Base-by-base conservation (phyloP, 2,797 vertebrate genomes). In the Crocidura indochinensis region DNA sequence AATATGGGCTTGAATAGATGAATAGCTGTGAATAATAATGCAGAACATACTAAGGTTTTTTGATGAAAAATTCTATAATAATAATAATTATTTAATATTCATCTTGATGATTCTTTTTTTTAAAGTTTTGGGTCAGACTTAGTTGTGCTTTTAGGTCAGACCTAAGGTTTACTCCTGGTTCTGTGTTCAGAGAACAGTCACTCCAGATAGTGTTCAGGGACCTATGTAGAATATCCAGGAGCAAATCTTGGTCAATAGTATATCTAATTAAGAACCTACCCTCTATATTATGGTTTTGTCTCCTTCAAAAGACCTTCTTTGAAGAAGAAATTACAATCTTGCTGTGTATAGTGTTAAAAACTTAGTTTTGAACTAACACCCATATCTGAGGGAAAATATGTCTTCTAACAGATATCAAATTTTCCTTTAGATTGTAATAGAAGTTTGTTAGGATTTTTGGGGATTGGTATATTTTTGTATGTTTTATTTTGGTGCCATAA, bases 261-360 rank as follows among this genome's bases (percentile, higher is more conserved):
- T 38, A 38, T 38, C 38, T 38, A 5, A 5, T 38, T 38, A 38
- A 38, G 38, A 38, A 5, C 38, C 38, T 38, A 38, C 38, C 38
- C 38, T 38, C 38, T 38, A 38, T 38, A 38, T 38, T 38, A 38
- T 38, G 38, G 38, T 38, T 38, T 38, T 38, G 38, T 38, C 38
- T 38, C 38, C 38, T 38, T 38, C 38, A 38, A 38, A 38, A 38
- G 38, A 7, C 3, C 6, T 69, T 3, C 75, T 91, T 53, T 79
- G 24, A 77, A 81, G 71, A 68, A 76, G n/a, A n/a, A 81, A 83
- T 80, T 77, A 10, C 85, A 81, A 78, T 51, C 15, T 53, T 94
- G 1, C 31, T 81, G 67, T 51, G 5, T 22, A 60, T 67, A 77
- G 26, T 47, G 7, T 24, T 2, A 86, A 91, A 53, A 76, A n/a